phyloP scores from a whole-genome alignment of 2,888 invertebrate genomes.

The Drosophila borealis region DNA sequence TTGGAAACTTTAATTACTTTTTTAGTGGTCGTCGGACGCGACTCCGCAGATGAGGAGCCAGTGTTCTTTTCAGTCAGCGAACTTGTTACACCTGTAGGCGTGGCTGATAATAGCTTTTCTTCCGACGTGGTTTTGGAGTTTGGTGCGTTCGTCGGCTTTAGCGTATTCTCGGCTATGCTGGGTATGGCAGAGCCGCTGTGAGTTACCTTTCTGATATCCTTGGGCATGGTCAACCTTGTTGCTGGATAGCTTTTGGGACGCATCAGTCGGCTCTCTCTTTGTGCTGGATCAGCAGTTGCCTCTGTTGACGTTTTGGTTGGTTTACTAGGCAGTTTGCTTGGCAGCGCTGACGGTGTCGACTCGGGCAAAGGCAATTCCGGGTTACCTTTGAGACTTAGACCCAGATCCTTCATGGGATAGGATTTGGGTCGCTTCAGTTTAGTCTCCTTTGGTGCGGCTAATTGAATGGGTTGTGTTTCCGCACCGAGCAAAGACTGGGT shows the following conservation, averaged over 20 bases:
- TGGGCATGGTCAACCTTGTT: conserved; percentile 83
- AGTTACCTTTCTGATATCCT: conserved; percentile 79
- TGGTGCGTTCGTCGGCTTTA: conserved; percentile 9
- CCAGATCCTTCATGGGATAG: conserved; percentile 85
- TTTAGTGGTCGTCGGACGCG: conserved; percentile 64
- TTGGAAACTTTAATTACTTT: conserved; percentile 77
- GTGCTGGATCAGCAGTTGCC: conserved; percentile 12
- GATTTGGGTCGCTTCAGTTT: conserved; percentile 87
- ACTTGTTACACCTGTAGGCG: conserved; percentile 46
- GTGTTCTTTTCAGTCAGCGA: conserved; percentile 55
- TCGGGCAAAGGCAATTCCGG: conserved; percentile 40
- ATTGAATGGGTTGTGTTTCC: conserved; percentile 53
- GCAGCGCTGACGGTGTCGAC: conserved; percentile 21
- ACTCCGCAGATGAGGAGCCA: conserved; percentile 62
- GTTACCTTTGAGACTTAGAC: conserved; percentile 51
- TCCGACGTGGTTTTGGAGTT: conserved; percentile 69
- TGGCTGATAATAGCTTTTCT: conserved; percentile 68
- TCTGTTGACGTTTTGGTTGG: conserved; percentile 36
- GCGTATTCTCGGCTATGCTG: conserved; percentile 46
- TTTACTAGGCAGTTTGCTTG: conserved; percentile 57
- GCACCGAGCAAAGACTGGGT: neutral
- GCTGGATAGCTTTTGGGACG: conserved; percentile 88
- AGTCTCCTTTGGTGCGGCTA: conserved; percentile 83
- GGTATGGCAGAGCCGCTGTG: conserved; percentile 74
- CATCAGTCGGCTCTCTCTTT: conserved; percentile 82